Conservation (phyloP, 2,797 vertebrate species). For the Rallus crepitans region DNA sequence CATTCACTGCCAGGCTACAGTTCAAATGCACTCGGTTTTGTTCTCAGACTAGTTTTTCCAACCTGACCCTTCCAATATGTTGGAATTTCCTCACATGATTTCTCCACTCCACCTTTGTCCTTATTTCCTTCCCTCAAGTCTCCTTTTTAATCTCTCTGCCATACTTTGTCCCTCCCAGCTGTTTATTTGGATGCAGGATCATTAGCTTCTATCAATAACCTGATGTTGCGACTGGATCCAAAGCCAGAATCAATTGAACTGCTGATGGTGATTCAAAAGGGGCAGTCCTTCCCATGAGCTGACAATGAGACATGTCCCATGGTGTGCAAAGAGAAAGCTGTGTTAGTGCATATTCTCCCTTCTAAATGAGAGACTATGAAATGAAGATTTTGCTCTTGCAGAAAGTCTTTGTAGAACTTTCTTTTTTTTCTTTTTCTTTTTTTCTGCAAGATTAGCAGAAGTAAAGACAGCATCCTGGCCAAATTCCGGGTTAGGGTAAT, state of each 20-base stretch:
- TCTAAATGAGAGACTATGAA: conserved; percentile 16
- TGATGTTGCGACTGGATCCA: background rate
- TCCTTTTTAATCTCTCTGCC: background rate
- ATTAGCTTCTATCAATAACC: background rate
- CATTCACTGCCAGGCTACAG: background rate
- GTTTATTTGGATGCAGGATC: background rate
- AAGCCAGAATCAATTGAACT: background rate
- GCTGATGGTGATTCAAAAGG: background rate
- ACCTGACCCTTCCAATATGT: background rate
- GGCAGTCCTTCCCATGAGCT: background rate
- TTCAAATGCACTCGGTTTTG: background rate
- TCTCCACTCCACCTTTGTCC: background rate
- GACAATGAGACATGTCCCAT: background rate
- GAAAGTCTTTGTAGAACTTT: background rate
- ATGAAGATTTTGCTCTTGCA: background rate
- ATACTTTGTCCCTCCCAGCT: background rate
- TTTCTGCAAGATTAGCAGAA: conserved; percentile 24
- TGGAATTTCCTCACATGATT: background rate
- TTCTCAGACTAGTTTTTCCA: conserved; percentile 1
- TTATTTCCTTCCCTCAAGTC: background rate
- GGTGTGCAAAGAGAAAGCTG: background rate
- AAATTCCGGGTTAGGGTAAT: conserved; percentile 29
- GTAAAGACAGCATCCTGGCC: background rate
- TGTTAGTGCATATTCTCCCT: background rate
- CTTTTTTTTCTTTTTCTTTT: background rate